Conservation (phyloP, 2,797 vertebrate species). For the Mus spretus region DNA sequence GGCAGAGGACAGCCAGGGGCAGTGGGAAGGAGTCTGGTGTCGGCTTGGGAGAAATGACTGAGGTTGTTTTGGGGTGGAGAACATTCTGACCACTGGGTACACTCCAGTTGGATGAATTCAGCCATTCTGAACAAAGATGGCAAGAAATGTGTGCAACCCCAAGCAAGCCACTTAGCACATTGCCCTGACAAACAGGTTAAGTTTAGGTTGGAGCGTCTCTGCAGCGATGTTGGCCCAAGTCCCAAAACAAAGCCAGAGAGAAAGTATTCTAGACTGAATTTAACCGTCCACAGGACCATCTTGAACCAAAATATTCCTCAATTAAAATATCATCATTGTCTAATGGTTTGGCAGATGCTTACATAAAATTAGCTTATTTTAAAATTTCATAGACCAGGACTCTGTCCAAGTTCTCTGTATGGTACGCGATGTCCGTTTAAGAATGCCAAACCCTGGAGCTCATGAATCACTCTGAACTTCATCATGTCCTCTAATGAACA, state of each 20-base stretch:
- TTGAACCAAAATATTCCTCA: conserved; percentile 51
- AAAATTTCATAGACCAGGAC: conserved; percentile 65
- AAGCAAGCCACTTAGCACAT: not conserved
- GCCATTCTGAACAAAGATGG: not conserved
- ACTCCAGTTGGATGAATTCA: not conserved
- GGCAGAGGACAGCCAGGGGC: not conserved
- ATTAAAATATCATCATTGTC: conserved; percentile 65
- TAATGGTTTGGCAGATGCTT: conserved; percentile 43
- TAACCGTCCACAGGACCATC: not conserved
- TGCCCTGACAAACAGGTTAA: not conserved
- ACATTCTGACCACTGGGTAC: not conserved
- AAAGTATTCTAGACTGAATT: not conserved
- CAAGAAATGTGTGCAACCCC: not conserved
- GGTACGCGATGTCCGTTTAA: conserved; percentile 14
- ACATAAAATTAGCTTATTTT: conserved; percentile 69
- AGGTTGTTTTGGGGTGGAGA: accelerated
- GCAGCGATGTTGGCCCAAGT: not conserved
- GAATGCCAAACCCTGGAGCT: not conserved
- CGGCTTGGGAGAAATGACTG: accelerated
- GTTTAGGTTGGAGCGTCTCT: not conserved
- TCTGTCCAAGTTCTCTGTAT: not conserved
- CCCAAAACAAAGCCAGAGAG: conserved; percentile 26
- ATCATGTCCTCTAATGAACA: conserved; percentile 10
- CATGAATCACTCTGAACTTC: conserved; percentile 9
- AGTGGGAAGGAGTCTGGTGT: accelerated